These are phyloP conservation scores for Artibeus lituratus DNA, from an alignment of 2,797 vertebrate genomes.

Conservation along the genomic window DNA sequence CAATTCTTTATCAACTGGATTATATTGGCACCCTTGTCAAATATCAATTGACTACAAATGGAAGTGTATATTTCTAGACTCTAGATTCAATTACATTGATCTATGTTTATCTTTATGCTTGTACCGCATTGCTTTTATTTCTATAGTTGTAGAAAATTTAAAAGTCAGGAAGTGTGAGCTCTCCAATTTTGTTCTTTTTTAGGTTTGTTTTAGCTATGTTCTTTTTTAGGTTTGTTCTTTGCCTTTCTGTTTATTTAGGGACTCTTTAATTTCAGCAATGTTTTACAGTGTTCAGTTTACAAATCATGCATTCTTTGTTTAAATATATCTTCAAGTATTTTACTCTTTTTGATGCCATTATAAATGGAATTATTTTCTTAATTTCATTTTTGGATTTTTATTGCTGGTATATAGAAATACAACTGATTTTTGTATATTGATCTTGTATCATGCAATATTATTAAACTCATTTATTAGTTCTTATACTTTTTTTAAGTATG, in stretches of 20 bases:
- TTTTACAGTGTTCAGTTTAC: neutral
- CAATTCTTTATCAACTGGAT: neutral
- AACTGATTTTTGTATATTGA: neutral
- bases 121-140: neutral
- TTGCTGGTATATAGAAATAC: neutral
- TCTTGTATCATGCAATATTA: neutral
- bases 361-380: neutral
- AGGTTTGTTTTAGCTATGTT: neutral
- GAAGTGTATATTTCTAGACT: neutral
- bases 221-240: neutral
- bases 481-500: neutral
- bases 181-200: neutral
- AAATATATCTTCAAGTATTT: slow-evolving; percentile 15
- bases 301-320: neutral
- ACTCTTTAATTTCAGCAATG: neutral
- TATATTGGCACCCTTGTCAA: neutral
- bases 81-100: neutral
- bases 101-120: neutral
- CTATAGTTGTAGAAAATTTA: neutral
- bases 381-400: slow-evolving; percentile 20
- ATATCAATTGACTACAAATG: neutral
- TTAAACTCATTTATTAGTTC: neutral
- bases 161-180: neutral
- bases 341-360: neutral
- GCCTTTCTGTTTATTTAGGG: neutral